Percentiles rank a stretch among this genome's conserved stretches.
Evolutionary conservation across 2,113 vertebrate species (phyloP).

Genomic region (Nipponia nippon): DNA sequence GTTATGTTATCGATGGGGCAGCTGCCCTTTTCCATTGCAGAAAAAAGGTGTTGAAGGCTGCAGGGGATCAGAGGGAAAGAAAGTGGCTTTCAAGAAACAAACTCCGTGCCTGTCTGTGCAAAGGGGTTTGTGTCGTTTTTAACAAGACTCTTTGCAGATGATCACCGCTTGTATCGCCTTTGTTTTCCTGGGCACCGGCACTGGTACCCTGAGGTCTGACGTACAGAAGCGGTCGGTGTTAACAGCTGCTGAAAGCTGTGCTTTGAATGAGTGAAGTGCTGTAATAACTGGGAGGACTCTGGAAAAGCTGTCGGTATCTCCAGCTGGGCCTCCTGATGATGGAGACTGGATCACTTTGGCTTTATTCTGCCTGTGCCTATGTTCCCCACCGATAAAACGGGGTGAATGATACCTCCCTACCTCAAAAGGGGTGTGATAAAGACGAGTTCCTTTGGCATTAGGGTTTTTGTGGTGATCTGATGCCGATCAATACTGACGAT

Average conservation of each 20-base stretch:
- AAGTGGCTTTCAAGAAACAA: neutral
- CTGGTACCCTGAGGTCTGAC: neutral
- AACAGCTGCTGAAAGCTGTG: neutral
- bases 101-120: neutral
- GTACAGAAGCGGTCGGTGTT: neutral
- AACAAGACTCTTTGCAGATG: neutral
- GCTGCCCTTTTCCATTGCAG: neutral
- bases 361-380: constrained; percentile 10
- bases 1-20: neutral
- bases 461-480: neutral
- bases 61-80: neutral
- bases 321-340: neutral
- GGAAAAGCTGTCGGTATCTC: neutral
- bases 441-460: fast-evolving
- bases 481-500: neutral
- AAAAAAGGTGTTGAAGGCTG: neutral
- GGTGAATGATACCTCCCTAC: neutral
- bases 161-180: neutral
- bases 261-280: neutral
- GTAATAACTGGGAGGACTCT: neutral
- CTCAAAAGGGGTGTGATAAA: neutral
- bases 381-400: neutral
- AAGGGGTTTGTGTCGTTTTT: neutral
- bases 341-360: neutral
- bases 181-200: neutral